A percentile compares a stretch with the other conserved stretches of the same genome.
Conservation (phyloP, 2,113 vertebrate species). For the Eolophus roseicapilla region DNA sequence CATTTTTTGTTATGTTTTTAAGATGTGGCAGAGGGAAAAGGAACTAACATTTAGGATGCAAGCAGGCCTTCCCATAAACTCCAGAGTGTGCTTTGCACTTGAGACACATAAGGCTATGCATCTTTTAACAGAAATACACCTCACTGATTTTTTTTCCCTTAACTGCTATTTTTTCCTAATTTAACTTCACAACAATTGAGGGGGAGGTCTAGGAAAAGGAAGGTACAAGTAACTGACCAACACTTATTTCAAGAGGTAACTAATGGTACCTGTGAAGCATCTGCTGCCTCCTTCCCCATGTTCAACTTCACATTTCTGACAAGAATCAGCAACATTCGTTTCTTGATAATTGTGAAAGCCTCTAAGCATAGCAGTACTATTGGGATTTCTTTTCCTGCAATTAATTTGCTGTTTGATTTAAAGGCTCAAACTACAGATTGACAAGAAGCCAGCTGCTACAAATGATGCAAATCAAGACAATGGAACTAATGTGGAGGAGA, state of each 20-base stretch:
- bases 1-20: not conserved
- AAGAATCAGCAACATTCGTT: conserved; percentile 44
- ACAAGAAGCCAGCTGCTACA: conserved; percentile 73
- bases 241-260: not conserved
- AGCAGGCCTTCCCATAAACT: not conserved
- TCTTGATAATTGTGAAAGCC: conserved; percentile 60
- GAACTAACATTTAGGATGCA: not conserved
- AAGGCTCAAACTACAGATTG: conserved; percentile 71
- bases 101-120: not conserved
- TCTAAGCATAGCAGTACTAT: conserved; percentile 33
- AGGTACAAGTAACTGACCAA: not conserved
- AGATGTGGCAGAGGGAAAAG: not conserved
- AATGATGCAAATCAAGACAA: conserved; percentile 71
- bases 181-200: not conserved
- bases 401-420: conserved; percentile 75
- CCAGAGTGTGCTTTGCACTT: not conserved
- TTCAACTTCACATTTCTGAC: conserved; percentile 32
- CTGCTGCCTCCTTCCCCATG: not conserved
- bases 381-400: conserved; percentile 68
- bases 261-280: conserved; percentile 3
- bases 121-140: not conserved
- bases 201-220: not conserved
- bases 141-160: not conserved
- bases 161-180: not conserved
- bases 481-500: conserved; percentile 36